Base-by-base conservation (phyloP, 2,797 vertebrate species). In the Melanotaenia nigrans region DNA sequence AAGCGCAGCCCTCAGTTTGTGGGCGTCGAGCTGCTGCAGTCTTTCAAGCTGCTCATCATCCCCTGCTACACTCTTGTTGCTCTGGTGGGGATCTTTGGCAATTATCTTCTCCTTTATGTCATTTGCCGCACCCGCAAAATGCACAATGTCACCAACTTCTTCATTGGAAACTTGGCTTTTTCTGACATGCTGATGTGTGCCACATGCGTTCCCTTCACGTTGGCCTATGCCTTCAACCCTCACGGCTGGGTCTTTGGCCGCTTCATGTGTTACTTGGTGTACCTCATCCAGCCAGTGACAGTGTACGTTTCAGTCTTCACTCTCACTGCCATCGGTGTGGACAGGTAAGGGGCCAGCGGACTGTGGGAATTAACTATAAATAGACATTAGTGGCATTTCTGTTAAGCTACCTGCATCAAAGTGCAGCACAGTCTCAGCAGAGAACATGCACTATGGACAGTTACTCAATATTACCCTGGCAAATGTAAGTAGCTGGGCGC, bases 241-340 rank as follows among this genome's bases (percentile, higher is more conserved):
- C 94, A 90, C 1, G 96, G 96, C n/a, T 96, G 96, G 96, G 91
- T 95, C 36, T 96, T 96, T 0, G 96, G 96, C 24, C 94, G 93
- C 65, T 96, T 95, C 89, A 93, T 96, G 94, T 97, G 96, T 80
- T 96, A 96, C 84, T 90, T 96, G 24, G 95, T 96, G 66, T 96
- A 96, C 85, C 94, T 96, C 81, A 95, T 96, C 90, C 96, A 97
- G 88, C 96, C 96, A 0, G 94, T 97, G 83, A 96, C 96, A 0
- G 96, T 96, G n/a, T 96, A 96, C 0, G 96, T 97, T 82, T 96
- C 96, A 0, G 96, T 96, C 62, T 97, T 97, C 92, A 96, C 96
- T 0, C 93, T 97, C 64, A 96, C 95, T 0, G 96, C 95, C 45
- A 97, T 97, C 0, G 96, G 95, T 0, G 94, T 97, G 38, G 96